A percentile compares a stretch with the other conserved stretches of the same genome.
phyloP scores from a whole-genome alignment of 2,888 invertebrate genomes.

The Trissolcus japonicus region DNA sequence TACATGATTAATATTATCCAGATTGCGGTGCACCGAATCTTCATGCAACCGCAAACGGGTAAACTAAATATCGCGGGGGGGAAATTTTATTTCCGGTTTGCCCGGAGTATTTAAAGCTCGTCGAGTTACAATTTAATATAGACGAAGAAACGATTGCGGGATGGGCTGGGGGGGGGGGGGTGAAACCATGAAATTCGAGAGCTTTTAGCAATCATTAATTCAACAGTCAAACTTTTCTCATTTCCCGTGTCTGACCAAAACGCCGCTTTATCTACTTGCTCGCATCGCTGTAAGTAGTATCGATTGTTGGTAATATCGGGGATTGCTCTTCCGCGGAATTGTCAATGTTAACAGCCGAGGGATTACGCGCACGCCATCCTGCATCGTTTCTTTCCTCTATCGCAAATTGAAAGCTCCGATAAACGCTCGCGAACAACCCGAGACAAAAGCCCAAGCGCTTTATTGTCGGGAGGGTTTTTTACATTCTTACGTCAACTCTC shows the following conservation, averaged over 20 bases:
- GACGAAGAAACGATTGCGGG: neutral
- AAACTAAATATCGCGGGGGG: neutral
- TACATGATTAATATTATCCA: neutral
- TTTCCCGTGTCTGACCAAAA: constrained; percentile 52
- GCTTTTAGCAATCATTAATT: constrained; percentile 54
- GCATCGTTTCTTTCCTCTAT: constrained; percentile 13
- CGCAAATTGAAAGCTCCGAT: constrained; percentile 37
- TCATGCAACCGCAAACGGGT: neutral
- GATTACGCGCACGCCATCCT: constrained; percentile 23
- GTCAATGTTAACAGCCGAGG: constrained; percentile 40
- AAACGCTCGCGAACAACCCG: constrained; percentile 23
- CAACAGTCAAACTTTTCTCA: constrained; percentile 53
- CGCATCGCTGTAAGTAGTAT: constrained; percentile 37
- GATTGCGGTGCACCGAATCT: neutral
- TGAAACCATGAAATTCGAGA: constrained; percentile 36
- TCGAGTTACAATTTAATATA: constrained; percentile 35
- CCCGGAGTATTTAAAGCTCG: constrained; percentile 19
- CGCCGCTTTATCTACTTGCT: constrained; percentile 48
- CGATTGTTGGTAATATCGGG: constrained; percentile 46
- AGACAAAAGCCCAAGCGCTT: constrained; percentile 18
- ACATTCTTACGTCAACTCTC: constrained; percentile 20
- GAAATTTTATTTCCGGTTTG: constrained; percentile 26
- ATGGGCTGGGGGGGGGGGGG: constrained; percentile 3
- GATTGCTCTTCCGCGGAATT: constrained; percentile 29
- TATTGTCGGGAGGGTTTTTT: constrained; percentile 20